Conservation (phyloP, 2,888 invertebrate genomes). For the Pelosia muscerda region DNA sequence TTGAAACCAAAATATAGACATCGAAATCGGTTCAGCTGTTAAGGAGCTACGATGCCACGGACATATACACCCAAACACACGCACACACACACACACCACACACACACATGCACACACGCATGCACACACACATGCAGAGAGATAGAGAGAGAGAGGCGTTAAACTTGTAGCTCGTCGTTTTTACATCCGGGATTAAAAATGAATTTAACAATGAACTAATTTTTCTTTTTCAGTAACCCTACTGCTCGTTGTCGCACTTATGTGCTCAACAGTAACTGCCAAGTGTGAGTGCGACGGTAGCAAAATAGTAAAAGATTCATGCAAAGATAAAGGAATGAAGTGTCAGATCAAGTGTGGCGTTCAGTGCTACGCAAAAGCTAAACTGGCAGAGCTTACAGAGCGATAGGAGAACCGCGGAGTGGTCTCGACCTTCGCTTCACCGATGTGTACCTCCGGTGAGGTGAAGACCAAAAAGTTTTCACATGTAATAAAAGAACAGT, state of each 20-base stretch:
- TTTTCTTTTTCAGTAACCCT: constrained; percentile 30
- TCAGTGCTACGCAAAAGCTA: background rate
- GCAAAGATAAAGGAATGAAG: background rate
- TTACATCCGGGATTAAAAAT: too few species aligned
- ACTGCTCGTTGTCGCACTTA: constrained; percentile 50
- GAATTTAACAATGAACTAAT: background rate
- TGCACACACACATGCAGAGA: too few species aligned
- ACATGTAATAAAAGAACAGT: background rate
- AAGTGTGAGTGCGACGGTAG: constrained; percentile 31
- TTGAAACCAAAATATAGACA: too few species aligned
- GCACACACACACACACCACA: too few species aligned
- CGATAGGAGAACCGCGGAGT: too few species aligned
- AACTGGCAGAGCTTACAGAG: background rate
- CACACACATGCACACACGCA: too few species aligned
- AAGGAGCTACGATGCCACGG: too few species aligned
- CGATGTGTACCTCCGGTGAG: background rate
- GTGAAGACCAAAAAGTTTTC: background rate
- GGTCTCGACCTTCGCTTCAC: too few species aligned
- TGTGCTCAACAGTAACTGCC: constrained; percentile 46
- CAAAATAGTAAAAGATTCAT: background rate
- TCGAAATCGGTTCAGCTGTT: too few species aligned
- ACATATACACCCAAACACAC: too few species aligned
- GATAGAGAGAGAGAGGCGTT: too few species aligned
- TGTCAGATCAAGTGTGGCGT: background rate
- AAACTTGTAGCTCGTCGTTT: too few species aligned